Evolutionary conservation across 2,888 invertebrate species (phyloP).

Genomic region (Neelides folsomi): DNA sequence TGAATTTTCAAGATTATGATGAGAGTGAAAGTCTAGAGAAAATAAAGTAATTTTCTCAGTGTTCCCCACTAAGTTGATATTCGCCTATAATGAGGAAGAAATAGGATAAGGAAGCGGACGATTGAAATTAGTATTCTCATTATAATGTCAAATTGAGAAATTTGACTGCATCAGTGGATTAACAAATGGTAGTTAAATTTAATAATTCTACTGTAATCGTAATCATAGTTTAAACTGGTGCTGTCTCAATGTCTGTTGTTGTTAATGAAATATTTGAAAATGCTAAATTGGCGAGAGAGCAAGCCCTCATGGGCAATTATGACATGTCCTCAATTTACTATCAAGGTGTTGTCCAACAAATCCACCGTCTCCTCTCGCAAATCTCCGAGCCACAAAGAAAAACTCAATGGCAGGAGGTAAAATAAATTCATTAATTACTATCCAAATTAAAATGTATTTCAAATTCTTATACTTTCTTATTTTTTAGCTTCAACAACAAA

Average conservation of each 20-base stretch:
- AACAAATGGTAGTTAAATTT: too few relatives aligned
- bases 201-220: neutral
- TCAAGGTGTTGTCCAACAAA: slow-evolving; percentile 81
- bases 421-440: slow-evolving; percentile 29
- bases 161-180: neutral
- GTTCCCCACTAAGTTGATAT: too few relatives aligned
- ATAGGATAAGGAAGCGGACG: too few relatives aligned
- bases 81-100: too few relatives aligned
- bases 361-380: slow-evolving; percentile 65
- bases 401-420: slow-evolving; percentile 79
- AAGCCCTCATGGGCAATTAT: slow-evolving; percentile 88
- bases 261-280: slow-evolving; percentile 87
- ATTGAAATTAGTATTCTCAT: slow-evolving; percentile 1
- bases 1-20: too few relatives aligned
- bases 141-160: neutral
- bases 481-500: slow-evolving; percentile 67
- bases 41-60: too few relatives aligned
- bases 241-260: slow-evolving; percentile 59
- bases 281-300: slow-evolving; percentile 85
- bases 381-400: slow-evolving; percentile 68
- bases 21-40: too few relatives aligned
- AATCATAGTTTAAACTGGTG: neutral
- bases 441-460: slow-evolving; percentile 21
- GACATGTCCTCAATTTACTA: slow-evolving; percentile 88
- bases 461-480: slow-evolving; percentile 6